Conservation (phyloP, 2,797 vertebrate species). For the Tenualosa ilisha region DNA sequence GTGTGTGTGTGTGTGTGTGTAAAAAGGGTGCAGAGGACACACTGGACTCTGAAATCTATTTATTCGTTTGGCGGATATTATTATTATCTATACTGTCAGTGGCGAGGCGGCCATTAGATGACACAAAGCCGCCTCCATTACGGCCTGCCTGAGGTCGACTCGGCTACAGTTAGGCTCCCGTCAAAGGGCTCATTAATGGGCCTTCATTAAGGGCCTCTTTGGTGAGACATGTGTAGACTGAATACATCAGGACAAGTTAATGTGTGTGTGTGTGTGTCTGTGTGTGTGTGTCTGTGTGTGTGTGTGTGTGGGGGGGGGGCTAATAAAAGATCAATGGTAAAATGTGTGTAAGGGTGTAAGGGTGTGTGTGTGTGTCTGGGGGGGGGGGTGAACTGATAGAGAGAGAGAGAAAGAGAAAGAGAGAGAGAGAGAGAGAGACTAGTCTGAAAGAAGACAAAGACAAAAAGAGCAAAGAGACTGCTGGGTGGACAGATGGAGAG, state of each 20-base stretch:
- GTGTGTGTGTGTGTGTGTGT: neutral
- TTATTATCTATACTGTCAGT: neutral
- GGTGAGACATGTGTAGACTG: neutral
- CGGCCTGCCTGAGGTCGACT: neutral
- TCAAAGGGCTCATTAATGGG: neutral
- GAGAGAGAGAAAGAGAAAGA: neutral
- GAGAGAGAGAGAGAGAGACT: slow-evolving; percentile 27
- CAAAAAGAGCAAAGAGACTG: too few species aligned
- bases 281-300: too few species aligned
- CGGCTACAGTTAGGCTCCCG: too few species aligned
- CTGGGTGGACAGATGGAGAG: too few species aligned
- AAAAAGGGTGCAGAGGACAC: too few species aligned
- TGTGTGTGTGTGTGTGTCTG: neutral
- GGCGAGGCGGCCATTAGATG: neutral
- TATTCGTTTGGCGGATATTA: neutral
- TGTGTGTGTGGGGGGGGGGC: too few species aligned
- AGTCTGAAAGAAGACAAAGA: too few species aligned
- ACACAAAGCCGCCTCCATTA: neutral
- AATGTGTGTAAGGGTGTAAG: neutral
- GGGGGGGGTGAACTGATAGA: neutral
- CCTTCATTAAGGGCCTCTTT: neutral
- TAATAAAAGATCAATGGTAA: too few species aligned
- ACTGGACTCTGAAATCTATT: neutral
- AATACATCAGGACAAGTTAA: neutral
- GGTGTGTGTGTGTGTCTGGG: neutral